Evolutionary conservation across 2,797 vertebrate genomes (phyloP).

Genomic region (Enteromius trimaculatus): DNA sequence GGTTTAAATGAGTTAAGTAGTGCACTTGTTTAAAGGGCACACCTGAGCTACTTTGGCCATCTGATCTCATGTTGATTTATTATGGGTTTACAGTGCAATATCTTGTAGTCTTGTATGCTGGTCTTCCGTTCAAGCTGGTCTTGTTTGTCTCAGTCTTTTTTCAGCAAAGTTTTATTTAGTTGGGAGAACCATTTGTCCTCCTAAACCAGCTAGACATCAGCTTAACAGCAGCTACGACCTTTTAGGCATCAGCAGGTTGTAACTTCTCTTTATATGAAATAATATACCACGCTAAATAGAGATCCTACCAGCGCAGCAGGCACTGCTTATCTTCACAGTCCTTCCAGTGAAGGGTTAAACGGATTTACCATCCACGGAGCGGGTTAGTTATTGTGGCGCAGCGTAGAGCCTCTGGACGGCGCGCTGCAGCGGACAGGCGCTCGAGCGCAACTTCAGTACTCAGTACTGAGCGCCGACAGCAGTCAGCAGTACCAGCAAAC

Average conservation of each 20-base stretch:
- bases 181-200: background rate
- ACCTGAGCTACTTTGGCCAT: background rate
- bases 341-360: conserved; percentile 71
- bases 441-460: conserved; percentile 64
- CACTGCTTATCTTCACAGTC: conserved; percentile 20
- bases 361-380: conserved; percentile 61
- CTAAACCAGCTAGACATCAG: too few species aligned
- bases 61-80: background rate
- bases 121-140: background rate
- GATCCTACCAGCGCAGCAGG: background rate
- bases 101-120: too few species aligned
- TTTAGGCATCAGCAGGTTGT: background rate
- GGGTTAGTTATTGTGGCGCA: conserved; percentile 68
- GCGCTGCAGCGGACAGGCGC: conserved; percentile 63
- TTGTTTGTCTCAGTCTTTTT: background rate
- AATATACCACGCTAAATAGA: background rate
- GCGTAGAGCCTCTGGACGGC: conserved; percentile 68
- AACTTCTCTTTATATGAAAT: background rate
- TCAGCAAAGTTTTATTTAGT: background rate
- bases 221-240: background rate
- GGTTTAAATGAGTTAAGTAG: background rate
- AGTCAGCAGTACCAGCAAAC: conserved; percentile 57
- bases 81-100: background rate
- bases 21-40: conserved; percentile 29
- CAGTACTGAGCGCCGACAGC: conserved; percentile 35